phyloP scores from a whole-genome alignment of 2,797 vertebrate species.

The Intellagama lesueurii region DNA sequence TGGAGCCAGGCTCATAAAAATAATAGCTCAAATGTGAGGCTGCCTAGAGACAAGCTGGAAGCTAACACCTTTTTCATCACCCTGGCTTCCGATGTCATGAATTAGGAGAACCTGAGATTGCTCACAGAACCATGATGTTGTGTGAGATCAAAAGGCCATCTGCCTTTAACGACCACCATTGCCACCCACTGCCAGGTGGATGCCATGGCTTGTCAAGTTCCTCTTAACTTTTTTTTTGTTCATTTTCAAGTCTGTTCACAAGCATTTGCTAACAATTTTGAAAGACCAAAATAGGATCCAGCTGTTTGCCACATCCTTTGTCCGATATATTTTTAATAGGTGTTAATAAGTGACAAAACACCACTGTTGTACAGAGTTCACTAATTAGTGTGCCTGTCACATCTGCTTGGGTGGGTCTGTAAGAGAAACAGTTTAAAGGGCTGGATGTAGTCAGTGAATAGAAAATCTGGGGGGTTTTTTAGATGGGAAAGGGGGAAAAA shows the following conservation, averaged over 20 bases:
- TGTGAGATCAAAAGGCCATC: background rate
- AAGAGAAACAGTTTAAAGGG: background rate
- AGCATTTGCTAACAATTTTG: background rate
- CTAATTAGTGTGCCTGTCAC: too few species aligned
- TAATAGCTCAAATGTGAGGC: conserved; percentile 2
- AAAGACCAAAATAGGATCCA: background rate
- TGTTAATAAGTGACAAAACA: too few species aligned
- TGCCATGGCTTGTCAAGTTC: background rate
- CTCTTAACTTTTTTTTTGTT: background rate
- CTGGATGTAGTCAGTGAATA: background rate
- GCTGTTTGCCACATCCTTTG: background rate
- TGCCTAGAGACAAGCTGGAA: conserved; percentile 15
- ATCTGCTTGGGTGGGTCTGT: too few species aligned
- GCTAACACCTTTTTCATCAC: background rate
- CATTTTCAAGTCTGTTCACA: background rate
- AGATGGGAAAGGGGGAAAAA: background rate
- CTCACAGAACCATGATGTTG: background rate
- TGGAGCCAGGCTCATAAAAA: background rate
- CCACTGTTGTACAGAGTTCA: too few species aligned
- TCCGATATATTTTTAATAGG: background rate
- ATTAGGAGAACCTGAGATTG: background rate
- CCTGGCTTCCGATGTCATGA: conserved; percentile 9
- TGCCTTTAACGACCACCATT: background rate
- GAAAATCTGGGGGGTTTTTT: background rate
- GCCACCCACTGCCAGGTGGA: too few species aligned